These are phyloP conservation scores for Elaeidobius kamerunicus DNA, from an alignment of 2,888 invertebrate species.

Conservation along the genomic window DNA sequence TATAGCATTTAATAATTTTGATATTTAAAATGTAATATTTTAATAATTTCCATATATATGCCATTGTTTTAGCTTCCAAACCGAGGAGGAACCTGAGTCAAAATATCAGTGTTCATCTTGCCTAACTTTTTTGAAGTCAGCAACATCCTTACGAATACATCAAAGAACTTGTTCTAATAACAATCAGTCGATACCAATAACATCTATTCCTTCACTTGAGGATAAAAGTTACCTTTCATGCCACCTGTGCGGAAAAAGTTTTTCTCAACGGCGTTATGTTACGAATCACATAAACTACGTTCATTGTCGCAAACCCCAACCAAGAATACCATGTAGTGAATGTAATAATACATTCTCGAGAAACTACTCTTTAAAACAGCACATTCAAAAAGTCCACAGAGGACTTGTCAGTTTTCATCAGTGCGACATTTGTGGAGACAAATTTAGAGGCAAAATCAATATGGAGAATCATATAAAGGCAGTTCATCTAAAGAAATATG, in stretches of 20 bases:
- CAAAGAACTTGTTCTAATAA: neutral
- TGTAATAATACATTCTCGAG: constrained; percentile 10
- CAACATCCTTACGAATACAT: neutral
- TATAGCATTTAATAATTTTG: no score
- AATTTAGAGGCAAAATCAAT: constrained; percentile 51
- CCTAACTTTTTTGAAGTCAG: neutral
- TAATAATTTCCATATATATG: no score
- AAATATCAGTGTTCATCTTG: neutral
- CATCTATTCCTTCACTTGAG: neutral
- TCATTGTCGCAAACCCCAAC: constrained; percentile 1
- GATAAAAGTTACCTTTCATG: constrained; percentile 28
- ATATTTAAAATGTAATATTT: no score
- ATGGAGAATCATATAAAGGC: constrained; percentile 52
- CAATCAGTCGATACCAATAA: neutral
- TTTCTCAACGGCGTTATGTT: constrained; percentile 46
- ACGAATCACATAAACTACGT: constrained; percentile 39
- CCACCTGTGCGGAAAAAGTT: constrained; percentile 45
- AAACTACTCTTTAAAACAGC: constrained; percentile 10
- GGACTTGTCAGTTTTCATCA: neutral
- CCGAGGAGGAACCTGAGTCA: neutral
- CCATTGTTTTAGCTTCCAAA: neutral
- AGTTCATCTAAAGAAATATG: constrained; percentile 28
- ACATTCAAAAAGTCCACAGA: constrained; percentile 13
- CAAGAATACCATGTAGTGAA: constrained; percentile 9
- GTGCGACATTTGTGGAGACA: constrained; percentile 35